These are phyloP conservation scores for Dusona sp. DNA, from an alignment of 2,888 invertebrate species.

Conservation along the genomic window DNA sequence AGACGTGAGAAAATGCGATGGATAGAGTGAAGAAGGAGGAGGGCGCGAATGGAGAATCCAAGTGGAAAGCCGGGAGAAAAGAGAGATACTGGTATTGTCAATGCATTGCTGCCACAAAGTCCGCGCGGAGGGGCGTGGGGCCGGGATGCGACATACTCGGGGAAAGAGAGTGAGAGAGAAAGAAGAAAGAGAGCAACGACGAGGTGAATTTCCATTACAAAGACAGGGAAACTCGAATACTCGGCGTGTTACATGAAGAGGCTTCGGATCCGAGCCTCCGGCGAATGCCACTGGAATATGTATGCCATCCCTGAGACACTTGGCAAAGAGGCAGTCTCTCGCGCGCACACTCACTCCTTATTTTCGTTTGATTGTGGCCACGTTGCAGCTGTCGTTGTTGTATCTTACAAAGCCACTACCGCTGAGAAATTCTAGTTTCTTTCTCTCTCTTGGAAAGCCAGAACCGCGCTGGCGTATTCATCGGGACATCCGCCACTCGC, in stretches of 20 bases:
- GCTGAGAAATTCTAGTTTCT: not conserved
- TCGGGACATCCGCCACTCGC: constrained; percentile 58
- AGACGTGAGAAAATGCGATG: not conserved
- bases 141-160: not conserved
- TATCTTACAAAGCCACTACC: not conserved
- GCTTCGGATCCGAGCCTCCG: constrained; percentile 69
- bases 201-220: constrained; percentile 77
- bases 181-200: constrained; percentile 49
- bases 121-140: not conserved
- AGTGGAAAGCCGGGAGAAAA: not conserved
- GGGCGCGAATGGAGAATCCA: not conserved
- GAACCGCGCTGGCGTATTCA: constrained; percentile 53
- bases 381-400: constrained; percentile 3
- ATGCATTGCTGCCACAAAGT: not conserved
- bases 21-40: not conserved
- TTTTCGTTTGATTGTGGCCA: constrained; percentile 17
- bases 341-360: not conserved
- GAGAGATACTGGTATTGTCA: not conserved
- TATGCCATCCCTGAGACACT: constrained; percentile 70
- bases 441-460: constrained; percentile 9
- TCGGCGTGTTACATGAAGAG: constrained; percentile 38
- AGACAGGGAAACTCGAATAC: constrained; percentile 65
- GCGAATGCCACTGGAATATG: constrained; percentile 77
- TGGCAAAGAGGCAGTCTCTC: constrained; percentile 60
- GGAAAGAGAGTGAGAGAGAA: not conserved